Percentiles rank a stretch among this genome's conserved stretches.
These are phyloP conservation scores for Holacanthella duospinosa DNA, from an alignment of 2,888 invertebrate genomes.

Conservation along the genomic window DNA sequence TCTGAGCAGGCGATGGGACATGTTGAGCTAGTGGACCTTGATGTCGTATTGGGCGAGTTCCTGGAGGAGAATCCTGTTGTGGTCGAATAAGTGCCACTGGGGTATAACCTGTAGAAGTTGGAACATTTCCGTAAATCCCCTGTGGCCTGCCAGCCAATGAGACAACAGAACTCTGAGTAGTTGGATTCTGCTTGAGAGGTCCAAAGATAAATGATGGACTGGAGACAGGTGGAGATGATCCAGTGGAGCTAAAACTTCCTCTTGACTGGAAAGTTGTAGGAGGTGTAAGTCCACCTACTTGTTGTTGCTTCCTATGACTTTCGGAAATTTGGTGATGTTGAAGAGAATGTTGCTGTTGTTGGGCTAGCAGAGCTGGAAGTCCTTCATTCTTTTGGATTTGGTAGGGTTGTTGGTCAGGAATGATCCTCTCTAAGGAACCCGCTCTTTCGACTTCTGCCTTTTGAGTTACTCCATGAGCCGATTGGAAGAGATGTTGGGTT, in stretches of 20 bases:
- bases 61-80: conserved; percentile 9
- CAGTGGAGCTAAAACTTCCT: conserved; percentile 3
- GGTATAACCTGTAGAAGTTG: not conserved
- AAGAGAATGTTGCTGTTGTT: conserved; percentile 23
- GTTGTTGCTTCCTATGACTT: conserved; percentile 40
- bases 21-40: conserved; percentile 9
- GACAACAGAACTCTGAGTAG: not conserved
- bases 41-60: conserved; percentile 13
- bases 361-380: conserved; percentile 25
- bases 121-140: not conserved
- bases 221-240: conserved; percentile 12
- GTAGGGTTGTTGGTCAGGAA: conserved; percentile 13
- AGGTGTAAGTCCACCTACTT: conserved; percentile 1
- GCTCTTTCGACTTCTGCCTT: conserved; percentile 4
- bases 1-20: conserved; percentile 39
- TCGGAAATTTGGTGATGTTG: conserved; percentile 42
- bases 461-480: too few relatives aligned
- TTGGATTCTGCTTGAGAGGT: conserved; percentile 13
- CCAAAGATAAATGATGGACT: not conserved
- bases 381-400: conserved; percentile 30
- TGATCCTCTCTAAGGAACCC: not conserved
- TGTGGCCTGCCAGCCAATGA: not conserved
- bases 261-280: not conserved
- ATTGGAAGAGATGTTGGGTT: not conserved
- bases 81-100: conserved; percentile 3